Evolutionary conservation across 2,888 invertebrate genomes (phyloP), one percentile per base, ranked within the genome.

Genomic region (Himalopsyche japonica): DNA sequence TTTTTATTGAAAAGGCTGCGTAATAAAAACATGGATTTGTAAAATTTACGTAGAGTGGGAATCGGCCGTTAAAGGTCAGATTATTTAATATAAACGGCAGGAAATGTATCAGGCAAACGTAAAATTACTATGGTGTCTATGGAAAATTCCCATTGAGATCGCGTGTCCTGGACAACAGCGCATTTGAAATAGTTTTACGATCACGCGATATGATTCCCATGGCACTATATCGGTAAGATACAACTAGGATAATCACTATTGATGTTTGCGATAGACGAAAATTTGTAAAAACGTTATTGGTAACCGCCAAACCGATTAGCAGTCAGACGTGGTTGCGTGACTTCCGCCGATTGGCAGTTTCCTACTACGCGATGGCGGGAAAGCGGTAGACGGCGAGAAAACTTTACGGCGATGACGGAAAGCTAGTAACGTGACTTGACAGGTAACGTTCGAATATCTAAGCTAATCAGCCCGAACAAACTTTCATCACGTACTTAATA

Each of bases 261-360:
- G 83, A 83, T 83, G 83, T 79, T 77, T 43, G 80, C 83, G 70
- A 83, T 80, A 49, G 43, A 34, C 27, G 77, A 79, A 79, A 82
- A 32, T 20, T 76, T 83, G 80, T 80, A 83, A 80, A 80, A 80
- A 83, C 49, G 57, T 80, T 79, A 83, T 80, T 30, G 37, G 48
- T 34, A 76, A 83, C 79, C 43, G 80, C 20, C 80, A 43, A 32
- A 83, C 64, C 70, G 83, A 80, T 82, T 79, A 82, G 78, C 76
- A 30, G 76, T 12, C n/a, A 6, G 32, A 27, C 34, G 34, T 20
- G 77, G n/a, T 77, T 34, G 77, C 77, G 77, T 77, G 77, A 77
- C 77, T 77, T 43, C 43, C 77, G 34, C 77, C 20, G 20, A n/a
- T 77, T 30, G 70, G 10, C 70, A 70, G 70, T 24, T 30, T 77